Base-by-base conservation (phyloP, 2,113 vertebrate genomes). In the Anser cygnoides region DNA sequence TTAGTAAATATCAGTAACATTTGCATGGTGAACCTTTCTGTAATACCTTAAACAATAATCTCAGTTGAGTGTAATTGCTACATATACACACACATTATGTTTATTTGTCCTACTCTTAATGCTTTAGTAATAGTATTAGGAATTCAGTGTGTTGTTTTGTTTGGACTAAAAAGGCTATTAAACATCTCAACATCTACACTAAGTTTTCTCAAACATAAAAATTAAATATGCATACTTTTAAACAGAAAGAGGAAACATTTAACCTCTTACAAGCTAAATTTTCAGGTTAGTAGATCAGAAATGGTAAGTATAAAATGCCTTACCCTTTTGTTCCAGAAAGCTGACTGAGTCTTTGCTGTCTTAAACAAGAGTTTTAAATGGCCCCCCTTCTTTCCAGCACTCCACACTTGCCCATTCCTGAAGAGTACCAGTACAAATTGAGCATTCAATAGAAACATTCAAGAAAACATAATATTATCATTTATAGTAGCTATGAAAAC, bases 331-430 rank as follows among this genome's bases (percentile, higher is more conserved):
- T 55, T 99, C 99, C 89, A 99, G 96, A n/a, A n/a, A 72, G 99
- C 99, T 26, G 99, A 98, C 92, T 99, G 99, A 3, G 99, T 99
- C 98, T n/a, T n/a, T 99, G 99, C 72, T 99, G 99, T 92, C 99
- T 98, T 91, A 99, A 97, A n/a, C n/a, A 25, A 99, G 99, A 68
- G 98, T 98, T 98, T 99, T 99, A 97, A 99, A 98, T 41, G 99
- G 98, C 73, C 99, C 99, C 44, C 98, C 99, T 96, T 99, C 99
- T 98, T 99, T 93, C 99, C 99, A 68, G 98, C 99, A 86, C 99
- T 99, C 91, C 99, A n/a, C 99, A 95, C 99, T 99, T 99, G 96
- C 99, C 99, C 99, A 99, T 99, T 97, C 99, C 99, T 99, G 97
- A 92, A 97, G 97, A 97, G 93, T 94, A 97, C 87, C 84, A 95